These are phyloP conservation scores for Malurus alboscapulatus DNA, from an alignment of 2,113 vertebrate species.

Conservation along the genomic window DNA sequence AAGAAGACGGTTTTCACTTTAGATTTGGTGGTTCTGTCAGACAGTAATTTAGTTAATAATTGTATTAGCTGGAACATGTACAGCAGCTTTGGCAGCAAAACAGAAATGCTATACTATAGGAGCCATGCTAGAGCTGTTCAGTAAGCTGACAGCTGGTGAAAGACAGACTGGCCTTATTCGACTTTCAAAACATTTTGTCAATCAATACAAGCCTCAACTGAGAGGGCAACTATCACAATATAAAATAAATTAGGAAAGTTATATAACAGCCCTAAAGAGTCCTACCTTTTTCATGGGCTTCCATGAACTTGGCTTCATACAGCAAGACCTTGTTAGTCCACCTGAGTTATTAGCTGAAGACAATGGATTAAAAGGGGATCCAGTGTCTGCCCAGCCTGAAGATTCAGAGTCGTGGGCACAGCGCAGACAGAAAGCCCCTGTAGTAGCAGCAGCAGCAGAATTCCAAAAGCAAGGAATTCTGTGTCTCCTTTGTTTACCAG, in stretches of 20 bases:
- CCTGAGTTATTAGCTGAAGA: neutral
- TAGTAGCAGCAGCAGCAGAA: neutral
- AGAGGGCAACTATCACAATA: constrained; percentile 13
- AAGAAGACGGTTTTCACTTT: neutral
- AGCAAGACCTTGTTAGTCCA: neutral
- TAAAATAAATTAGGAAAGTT: neutral
- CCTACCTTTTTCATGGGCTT: neutral
- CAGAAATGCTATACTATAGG: neutral
- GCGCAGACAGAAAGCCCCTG: neutral
- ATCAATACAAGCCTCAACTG: constrained; percentile 18
- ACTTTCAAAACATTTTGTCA: constrained; percentile 24
- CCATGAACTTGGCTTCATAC: neutral
- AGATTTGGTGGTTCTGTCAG: neutral
- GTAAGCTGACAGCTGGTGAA: constrained; percentile 1
- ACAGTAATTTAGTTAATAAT: neutral
- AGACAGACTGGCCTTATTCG: neutral
- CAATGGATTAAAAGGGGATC: neutral
- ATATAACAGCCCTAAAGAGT: neutral
- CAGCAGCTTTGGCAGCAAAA: constrained; percentile 8
- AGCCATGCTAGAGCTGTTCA: neutral
- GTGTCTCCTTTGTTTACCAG: neutral
- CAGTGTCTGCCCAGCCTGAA: neutral
- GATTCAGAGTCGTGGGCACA: neutral
- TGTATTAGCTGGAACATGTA: constrained; percentile 25
- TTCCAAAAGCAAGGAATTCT: neutral